Conservation (phyloP, 2,797 vertebrate genomes). For the Manis crassicaudata region DNA sequence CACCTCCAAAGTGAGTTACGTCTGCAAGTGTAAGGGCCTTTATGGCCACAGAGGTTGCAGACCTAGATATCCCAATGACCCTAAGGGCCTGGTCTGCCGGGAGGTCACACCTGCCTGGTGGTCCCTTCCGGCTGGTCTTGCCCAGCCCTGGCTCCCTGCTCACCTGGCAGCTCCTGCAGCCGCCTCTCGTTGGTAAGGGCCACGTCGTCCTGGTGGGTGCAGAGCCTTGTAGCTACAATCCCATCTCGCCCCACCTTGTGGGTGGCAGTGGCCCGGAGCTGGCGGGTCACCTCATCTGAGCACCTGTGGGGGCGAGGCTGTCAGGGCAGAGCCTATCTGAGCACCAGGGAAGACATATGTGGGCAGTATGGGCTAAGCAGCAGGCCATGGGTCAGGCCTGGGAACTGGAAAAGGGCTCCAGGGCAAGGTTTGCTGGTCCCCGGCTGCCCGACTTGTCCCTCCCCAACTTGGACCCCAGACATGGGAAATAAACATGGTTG, state of each 20-base stretch:
- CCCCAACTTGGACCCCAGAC: neutral
- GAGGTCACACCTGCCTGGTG: neutral
- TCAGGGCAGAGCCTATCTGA: neutral
- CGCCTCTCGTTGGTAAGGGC: slow-evolving; percentile 93
- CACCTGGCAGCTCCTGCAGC: slow-evolving; percentile 93
- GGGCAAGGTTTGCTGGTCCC: neutral
- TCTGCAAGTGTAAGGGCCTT: neutral
- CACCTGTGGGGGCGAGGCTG: slow-evolving; percentile 86
- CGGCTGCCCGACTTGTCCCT: neutral
- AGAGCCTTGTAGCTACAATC: slow-evolving; percentile 95
- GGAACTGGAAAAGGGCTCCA: neutral
- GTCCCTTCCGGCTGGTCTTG: neutral
- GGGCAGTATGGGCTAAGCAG: neutral
- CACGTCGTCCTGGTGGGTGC: slow-evolving; percentile 98
- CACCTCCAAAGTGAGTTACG: neutral
- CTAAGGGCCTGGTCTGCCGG: neutral
- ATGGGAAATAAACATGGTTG: neutral
- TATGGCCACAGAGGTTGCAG: neutral
- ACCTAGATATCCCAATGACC: neutral
- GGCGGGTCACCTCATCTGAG: slow-evolving; percentile 92
- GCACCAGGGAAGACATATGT: neutral
- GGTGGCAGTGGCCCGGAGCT: slow-evolving; percentile 89
- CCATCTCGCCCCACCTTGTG: slow-evolving; percentile 93
- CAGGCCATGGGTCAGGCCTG: neutral
- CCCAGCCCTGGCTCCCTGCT: slow-evolving; percentile 11